Conservation (phyloP, 2,797 vertebrate genomes). For the Jordanella pulchra region DNA sequence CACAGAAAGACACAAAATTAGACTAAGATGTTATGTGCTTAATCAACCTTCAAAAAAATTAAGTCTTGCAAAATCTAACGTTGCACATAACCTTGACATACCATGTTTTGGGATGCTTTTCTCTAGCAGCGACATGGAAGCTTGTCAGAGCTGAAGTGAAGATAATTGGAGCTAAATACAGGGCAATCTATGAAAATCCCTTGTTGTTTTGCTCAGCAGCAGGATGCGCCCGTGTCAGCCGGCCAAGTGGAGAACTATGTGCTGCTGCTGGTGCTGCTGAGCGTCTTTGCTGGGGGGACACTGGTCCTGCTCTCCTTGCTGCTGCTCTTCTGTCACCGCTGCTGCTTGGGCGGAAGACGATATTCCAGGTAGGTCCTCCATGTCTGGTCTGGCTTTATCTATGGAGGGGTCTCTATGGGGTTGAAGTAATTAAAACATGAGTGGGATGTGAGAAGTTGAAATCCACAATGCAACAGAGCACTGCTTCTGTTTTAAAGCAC, state of each 20-base stretch:
- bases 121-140: not conserved
- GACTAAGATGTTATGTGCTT: not conserved
- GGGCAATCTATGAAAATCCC: not conserved
- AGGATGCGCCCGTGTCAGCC: constrained; percentile 79
- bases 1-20: not conserved
- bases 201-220: constrained; percentile 6
- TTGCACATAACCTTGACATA: not conserved
- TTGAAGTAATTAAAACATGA: constrained; percentile 1
- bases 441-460: constrained; percentile 27
- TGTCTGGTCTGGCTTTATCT: not conserved
- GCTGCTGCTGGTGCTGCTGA: constrained; percentile 88
- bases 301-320: constrained; percentile 90
- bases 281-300: constrained; percentile 88
- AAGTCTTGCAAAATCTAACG: not conserved
- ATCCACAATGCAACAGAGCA: constrained; percentile 2
- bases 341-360: constrained; percentile 85
- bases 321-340: constrained; percentile 90
- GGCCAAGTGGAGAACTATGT: constrained; percentile 87
- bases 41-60: no score
- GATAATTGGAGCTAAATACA: not conserved
- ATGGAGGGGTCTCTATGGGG: constrained; percentile 14
- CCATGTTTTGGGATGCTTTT: not conserved
- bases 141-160: not conserved
- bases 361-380: constrained; percentile 84
- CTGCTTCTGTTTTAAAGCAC: constrained; percentile 13